Percentiles rank a stretch among this genome's conserved stretches.
phyloP scores from a whole-genome alignment of 2,797 vertebrate genomes.

The Australoheros facetus region DNA sequence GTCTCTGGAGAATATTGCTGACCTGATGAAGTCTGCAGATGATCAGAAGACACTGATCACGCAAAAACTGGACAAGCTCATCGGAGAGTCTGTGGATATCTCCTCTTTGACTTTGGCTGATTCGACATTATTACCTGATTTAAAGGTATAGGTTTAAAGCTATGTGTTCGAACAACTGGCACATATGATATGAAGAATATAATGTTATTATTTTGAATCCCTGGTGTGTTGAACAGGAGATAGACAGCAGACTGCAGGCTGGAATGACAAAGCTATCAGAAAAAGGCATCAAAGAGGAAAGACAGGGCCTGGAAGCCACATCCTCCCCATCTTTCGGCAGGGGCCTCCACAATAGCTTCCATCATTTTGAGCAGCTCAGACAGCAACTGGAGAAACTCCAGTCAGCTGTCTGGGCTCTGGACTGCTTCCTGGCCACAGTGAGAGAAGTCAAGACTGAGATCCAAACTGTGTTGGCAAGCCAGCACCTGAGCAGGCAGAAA shows the following conservation, averaged over 20 bases:
- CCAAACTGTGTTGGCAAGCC: conserved; percentile 24
- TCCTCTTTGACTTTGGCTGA: conserved; percentile 67
- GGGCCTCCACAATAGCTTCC: conserved; percentile 67
- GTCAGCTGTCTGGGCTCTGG: conserved; percentile 73
- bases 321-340: conserved; percentile 61
- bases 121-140: conserved; percentile 34
- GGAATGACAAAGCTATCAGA: conserved; percentile 78
- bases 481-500: conserved; percentile 20
- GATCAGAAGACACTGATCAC: conserved; percentile 66
- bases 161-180: neutral
- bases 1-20: conserved; percentile 74
- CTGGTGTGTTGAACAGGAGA: conserved; percentile 50
- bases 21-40: conserved; percentile 77
- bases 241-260: conserved; percentile 55
- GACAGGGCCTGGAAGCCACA: conserved; percentile 57
- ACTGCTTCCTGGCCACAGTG: conserved; percentile 79
- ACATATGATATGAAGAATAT: neutral
- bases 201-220: neutral
- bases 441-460: conserved; percentile 61
- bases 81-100: conserved; percentile 64
- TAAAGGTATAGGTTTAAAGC: conserved; percentile 68
- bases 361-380: conserved; percentile 75
- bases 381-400: conserved; percentile 69
- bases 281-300: conserved; percentile 59
- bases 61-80: conserved; percentile 70